Base-by-base conservation (phyloP, 2,113 vertebrate species). In the Onychorhynchus coronatus region DNA sequence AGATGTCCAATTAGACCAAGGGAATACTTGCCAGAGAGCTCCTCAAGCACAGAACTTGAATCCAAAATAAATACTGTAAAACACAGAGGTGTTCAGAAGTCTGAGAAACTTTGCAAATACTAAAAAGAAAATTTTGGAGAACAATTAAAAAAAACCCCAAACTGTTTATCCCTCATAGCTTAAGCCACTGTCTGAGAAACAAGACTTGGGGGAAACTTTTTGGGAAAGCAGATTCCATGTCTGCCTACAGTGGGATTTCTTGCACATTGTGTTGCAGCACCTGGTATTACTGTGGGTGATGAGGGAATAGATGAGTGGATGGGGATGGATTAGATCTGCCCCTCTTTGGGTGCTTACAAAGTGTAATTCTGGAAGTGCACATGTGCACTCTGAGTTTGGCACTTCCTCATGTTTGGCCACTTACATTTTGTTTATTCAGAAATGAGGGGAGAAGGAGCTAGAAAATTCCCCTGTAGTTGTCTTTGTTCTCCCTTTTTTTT, bases 271-370 rank as follows among this genome's bases (percentile, higher is more conserved):
- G 83, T 25, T 68, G 96, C 66, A 91, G 95, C 94, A 95, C 59
- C 93, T 95, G 95, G 71, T 42, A 2, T 62, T 85, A 3, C 79
- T 76, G 75, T 67, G 58, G 33, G 46, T 50, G 83, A 80, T 94
- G 94, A 90, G 91, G 83, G 88, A 81, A 83, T 14, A 67, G 88
- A 92, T 93, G 52, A 91, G 85, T 37, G 88, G 75, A 62, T 94
- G 92, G 56, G 11, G 83, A 35, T 50, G 96, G 94, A 58, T 93
- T 93, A 88, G 85, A 58, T 49, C 85, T 52, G 5, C 19, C 79
- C 75, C 89, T 88, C 12, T 90, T 93, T 50, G 74, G 79, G 78
- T 86, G 68, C 89, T 86, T 92, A 22, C 62, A 41, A 67, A 86
- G 78, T 55, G 39, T 66, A 71, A 77, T 95, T 93, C 70, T 52